Base-by-base conservation (phyloP, 2,888 invertebrate genomes). In the Thysanoteuthis rhombus region DNA sequence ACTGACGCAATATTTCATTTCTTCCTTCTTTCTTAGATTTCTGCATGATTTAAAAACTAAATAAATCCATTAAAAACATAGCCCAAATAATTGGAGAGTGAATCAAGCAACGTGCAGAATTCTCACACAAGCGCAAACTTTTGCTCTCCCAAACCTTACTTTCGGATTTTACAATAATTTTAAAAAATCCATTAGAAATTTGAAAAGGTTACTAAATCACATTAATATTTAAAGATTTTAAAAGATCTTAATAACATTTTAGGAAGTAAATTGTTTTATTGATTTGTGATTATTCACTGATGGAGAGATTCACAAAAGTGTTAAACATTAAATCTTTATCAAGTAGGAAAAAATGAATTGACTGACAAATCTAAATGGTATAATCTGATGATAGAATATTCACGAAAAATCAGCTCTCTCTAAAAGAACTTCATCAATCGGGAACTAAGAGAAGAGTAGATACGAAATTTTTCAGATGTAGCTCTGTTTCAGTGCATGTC, bases 1-100 rank as follows among this genome's bases (percentile, higher is more conserved):
- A 96, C 40, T 95, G 95, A 89, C 95, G 94, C 93, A 94, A 94
- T 25, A 93, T 93, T 25, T 96, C 96, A 89, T 94, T 39, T 93
- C 94, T 95, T 0, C 92, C 94, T 47, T 96, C 95, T 90, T 95
- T 95, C 93, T 95, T 95, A 32, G 89, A 89, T 75, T 93, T 93
- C 58, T 58, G 93, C 93, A 93, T 93, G 47, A 47, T 93, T n/a
- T 42, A 92, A 75, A 19, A n/a, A 16, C 12, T 75, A 75, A 75
- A n/a, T 75, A n/a, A 16, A n/a, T 75, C 75, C 75, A 75, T 75
- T 75, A 75, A 75, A 75, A 58, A 10, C 3, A 4, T 1, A 10
- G n/a, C n/a, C 12, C 12, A n/a, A 75, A n/a, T n/a, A n/a, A 75
- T n/a, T n/a, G 32, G 1, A 58, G 28, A 22, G 58, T 58, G 25